Evolutionary conservation across 2,113 vertebrate genomes (phyloP), one percentile per base, ranked within the genome.

Genomic region (Procapra przewalskii): DNA sequence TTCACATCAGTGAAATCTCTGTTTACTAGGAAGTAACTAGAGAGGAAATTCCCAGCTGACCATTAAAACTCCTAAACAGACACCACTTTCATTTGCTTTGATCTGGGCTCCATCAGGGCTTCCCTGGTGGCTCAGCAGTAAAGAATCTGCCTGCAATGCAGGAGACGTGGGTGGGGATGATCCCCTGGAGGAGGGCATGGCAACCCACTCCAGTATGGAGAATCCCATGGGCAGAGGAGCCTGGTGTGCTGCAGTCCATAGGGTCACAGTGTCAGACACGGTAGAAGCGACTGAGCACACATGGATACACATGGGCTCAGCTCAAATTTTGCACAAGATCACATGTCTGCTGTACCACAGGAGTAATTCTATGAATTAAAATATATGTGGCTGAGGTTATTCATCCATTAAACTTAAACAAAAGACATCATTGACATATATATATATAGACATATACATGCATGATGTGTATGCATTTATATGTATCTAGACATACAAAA

Each of bases 1-100:
- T 98, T 98, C 88, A 95, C 97, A 98, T 97, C 95, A 98, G 96
- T 90, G 90, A 98, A 94, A 96, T 97, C 95, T 98, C 75, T 55
- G 88, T 98, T 98, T 98, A 97, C 94, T 91, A 77, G 57, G 84
- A 90, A 62, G 13, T 45, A 92, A 97, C 95, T 80, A 93, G 77
- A 90, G 94, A 97, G 96, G 59, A 55, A 88, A 97, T 25, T 90
- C 48, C 75, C 98, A 40, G 33, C 89, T 97, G 95, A 80, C 64
- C 88, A 5, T 57, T 95, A 91, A 88, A 48, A 29, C 87, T 60
- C 83, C 92, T 90, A 91, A 96, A 90, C 62, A 97, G 97, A 52
- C 79, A 92, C 71, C 62, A 12, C 0, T 91, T 92, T 97, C 92
- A 29, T 77, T 90, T 90, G 27, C 7, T 96, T 97, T 94, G 88